Conservation (phyloP, 2,797 vertebrate species). For the Bradypodion pumilum region DNA sequence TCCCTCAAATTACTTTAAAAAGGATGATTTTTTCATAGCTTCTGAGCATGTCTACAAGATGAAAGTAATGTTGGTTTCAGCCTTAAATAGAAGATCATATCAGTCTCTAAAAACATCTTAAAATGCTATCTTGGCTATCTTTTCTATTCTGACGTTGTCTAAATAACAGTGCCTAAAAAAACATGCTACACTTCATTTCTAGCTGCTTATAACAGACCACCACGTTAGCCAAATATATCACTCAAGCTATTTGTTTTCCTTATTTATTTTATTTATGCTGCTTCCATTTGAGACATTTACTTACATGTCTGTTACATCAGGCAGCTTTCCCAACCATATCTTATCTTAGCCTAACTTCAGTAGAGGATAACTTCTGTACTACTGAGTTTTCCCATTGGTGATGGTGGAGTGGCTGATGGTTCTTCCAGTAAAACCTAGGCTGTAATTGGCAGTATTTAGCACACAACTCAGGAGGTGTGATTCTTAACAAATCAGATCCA, state of each 20-base stretch:
- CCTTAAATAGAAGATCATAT: neutral
- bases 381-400: conserved; percentile 24
- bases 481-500: neutral
- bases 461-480: neutral
- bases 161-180: conserved; percentile 14
- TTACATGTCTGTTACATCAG: conserved; percentile 24
- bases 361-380: neutral
- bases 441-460: neutral
- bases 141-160: neutral
- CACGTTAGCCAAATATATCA: conserved; percentile 1
- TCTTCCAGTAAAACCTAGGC: neutral
- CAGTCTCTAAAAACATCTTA: neutral
- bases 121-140: neutral
- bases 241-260: neutral
- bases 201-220: neutral
- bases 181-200: neutral
- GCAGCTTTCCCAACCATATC: conserved; percentile 13
- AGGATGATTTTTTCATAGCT: neutral
- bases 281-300: conserved; percentile 26
- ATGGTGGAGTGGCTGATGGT: neutral
- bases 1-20: neutral
- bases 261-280: conserved; percentile 21
- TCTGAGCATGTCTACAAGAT: neutral
- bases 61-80: neutral
- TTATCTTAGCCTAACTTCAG: conserved; percentile 15